Conservation (phyloP, 92 coral and sea anemone species). For the Palythoa grandiflora region DNA sequence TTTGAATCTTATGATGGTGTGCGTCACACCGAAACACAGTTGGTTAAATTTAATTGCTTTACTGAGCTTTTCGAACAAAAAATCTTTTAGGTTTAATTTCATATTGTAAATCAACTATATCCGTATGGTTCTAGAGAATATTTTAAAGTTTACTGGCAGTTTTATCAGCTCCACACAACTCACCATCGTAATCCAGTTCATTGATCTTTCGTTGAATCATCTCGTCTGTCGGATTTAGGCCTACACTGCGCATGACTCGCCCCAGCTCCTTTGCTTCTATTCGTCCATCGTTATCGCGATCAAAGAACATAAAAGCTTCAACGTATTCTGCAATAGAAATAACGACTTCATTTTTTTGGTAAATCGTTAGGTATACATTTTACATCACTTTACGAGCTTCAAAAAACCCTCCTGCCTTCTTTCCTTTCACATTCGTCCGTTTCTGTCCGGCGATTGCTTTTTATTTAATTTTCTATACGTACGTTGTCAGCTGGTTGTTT, state of each 20-base stretch:
- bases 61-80: too few relatives aligned
- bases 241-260: conserved; percentile 72
- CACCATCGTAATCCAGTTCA: conserved; percentile 76
- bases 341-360: neutral
- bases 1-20: too few relatives aligned
- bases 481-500: too few relatives aligned
- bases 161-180: neutral
- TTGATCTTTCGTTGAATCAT: conserved; percentile 68
- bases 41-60: too few relatives aligned
- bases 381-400: neutral
- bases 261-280: conserved; percentile 75
- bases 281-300: conserved; percentile 57
- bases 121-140: too few relatives aligned
- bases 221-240: conserved; percentile 78
- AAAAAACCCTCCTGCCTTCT: neutral
- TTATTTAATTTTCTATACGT: too few relatives aligned
- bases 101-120: too few relatives aligned
- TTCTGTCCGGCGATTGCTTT: too few relatives aligned
- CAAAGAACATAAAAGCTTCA: conserved; percentile 70
- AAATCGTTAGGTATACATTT: neutral
- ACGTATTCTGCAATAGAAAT: conserved; percentile 58
- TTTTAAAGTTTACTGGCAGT: too few relatives aligned
- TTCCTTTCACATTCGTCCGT: too few relatives aligned
- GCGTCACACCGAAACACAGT: too few relatives aligned
- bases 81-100: too few relatives aligned